These are phyloP conservation scores for Ceuthmochares aereus DNA, from an alignment of 2,113 vertebrate species.

Conservation along the genomic window DNA sequence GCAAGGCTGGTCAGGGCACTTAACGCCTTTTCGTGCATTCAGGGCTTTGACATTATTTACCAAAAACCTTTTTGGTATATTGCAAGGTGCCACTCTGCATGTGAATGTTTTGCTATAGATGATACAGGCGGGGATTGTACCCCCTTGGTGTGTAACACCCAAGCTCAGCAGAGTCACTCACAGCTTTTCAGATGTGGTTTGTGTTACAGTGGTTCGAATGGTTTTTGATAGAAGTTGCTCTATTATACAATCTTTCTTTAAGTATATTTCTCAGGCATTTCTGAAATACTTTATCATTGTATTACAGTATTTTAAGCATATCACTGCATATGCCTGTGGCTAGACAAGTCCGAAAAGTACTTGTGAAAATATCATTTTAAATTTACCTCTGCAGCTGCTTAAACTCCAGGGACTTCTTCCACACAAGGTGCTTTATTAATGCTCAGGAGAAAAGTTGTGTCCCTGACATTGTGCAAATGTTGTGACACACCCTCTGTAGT, in stretches of 20 bases:
- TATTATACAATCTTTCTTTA: rapidly evolving
- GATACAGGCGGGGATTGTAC: rapidly evolving
- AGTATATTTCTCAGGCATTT: rapidly evolving
- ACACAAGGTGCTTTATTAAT: rapidly evolving
- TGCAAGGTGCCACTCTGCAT: rapidly evolving
- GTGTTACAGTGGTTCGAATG: rapidly evolving
- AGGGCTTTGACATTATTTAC: not conserved
- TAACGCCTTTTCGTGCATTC: not conserved
- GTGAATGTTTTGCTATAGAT: not conserved
- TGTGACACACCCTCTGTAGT: rapidly evolving
- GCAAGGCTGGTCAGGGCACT: not conserved
- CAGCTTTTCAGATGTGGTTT: rapidly evolving
- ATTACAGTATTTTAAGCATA: not conserved
- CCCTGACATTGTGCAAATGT: rapidly evolving
- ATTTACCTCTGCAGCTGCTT: not conserved
- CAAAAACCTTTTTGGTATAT: too few relatives aligned
- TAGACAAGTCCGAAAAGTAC: not conserved
- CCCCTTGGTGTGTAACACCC: too few relatives aligned
- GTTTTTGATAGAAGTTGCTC: not conserved
- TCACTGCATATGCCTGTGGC: rapidly evolving
- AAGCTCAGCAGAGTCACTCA: too few relatives aligned
- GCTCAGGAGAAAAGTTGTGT: rapidly evolving
- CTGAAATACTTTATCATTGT: rapidly evolving
- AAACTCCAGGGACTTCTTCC: not conserved
- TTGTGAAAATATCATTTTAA: not conserved